Percentiles rank a stretch among this genome's conserved stretches.
Evolutionary conservation across 2,797 vertebrate species (phyloP).

Genomic region (Echiichthys vipera): DNA sequence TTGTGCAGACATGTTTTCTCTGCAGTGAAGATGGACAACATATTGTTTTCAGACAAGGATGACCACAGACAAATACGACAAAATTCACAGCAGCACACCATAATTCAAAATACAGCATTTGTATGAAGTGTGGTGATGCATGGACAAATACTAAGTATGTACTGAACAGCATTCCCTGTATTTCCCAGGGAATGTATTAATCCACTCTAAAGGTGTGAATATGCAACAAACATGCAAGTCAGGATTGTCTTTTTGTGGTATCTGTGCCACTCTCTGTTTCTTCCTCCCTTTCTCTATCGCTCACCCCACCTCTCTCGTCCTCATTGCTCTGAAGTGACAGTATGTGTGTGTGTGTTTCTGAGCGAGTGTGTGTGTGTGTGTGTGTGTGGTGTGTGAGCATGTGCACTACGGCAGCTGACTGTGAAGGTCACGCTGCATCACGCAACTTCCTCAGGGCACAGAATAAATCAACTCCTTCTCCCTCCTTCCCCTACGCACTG

Average conservation of each 20-base stretch:
- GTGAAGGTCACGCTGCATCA: conserved; percentile 98
- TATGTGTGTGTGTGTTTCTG: conserved; percentile 24
- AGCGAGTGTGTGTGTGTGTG: conserved; percentile 32
- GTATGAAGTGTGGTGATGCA: conserved; percentile 7
- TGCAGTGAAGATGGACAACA: not conserved
- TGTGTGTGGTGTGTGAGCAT: conserved; percentile 25
- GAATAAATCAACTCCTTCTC: conserved; percentile 98
- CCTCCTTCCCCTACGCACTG: conserved; percentile 57
- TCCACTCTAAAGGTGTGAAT: conserved; percentile 41
- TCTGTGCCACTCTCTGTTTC: conserved; percentile 66
- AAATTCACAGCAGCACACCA: conserved; percentile 8
- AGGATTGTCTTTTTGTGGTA: conserved; percentile 63
- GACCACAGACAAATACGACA: conserved; percentile 4
- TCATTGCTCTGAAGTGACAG: conserved; percentile 74
- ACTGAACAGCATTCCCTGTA: not conserved
- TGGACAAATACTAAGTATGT: not conserved
- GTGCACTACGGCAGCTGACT: conserved; percentile 86
- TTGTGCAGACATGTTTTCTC: no score
- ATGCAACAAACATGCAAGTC: conserved; percentile 64
- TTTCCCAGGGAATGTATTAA: conserved; percentile 8
- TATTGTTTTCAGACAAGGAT: conserved; percentile 9
- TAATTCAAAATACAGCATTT: conserved; percentile 11
- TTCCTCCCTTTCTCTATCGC: conserved; percentile 50
- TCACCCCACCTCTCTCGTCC: conserved; percentile 66
- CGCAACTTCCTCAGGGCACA: conserved; percentile 98